phyloP scores from a whole-genome alignment of 1,140 invertebrate genomes.

The Rhopalosiphum maidis region DNA sequence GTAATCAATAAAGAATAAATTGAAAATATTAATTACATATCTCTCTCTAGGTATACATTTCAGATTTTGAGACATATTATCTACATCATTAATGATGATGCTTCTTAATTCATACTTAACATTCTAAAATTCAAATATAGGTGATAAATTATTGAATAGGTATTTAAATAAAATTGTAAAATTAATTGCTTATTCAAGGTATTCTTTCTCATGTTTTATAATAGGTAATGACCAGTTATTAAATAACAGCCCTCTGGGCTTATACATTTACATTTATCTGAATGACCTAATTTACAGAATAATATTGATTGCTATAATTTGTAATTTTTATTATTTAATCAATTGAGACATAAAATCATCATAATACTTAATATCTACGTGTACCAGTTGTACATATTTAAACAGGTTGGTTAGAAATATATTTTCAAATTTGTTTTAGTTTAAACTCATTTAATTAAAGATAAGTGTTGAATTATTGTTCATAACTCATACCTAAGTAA shows the following conservation, averaged over 20 bases:
- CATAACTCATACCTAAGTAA: background rate
- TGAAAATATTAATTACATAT: background rate
- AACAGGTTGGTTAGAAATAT: background rate
- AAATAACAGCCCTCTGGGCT: background rate
- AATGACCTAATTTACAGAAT: conserved; percentile 27
- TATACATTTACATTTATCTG: background rate
- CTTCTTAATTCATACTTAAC: background rate
- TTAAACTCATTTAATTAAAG: background rate
- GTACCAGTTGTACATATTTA: background rate
- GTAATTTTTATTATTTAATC: background rate
- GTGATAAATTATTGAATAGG: background rate
- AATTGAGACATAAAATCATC: background rate
- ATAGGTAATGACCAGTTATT: background rate
- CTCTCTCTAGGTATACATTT: no score
- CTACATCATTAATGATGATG: background rate
- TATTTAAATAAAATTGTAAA: background rate
- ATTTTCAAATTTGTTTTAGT: background rate
- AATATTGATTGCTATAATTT: background rate
- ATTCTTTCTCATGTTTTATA: background rate
- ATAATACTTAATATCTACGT: background rate
- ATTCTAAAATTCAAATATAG: background rate
- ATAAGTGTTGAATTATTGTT: background rate
- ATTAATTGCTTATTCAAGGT: background rate
- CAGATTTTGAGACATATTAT: no score
- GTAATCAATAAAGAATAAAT: background rate